Conservation (phyloP, 2,113 vertebrate species). For the Smithornis capensis region DNA sequence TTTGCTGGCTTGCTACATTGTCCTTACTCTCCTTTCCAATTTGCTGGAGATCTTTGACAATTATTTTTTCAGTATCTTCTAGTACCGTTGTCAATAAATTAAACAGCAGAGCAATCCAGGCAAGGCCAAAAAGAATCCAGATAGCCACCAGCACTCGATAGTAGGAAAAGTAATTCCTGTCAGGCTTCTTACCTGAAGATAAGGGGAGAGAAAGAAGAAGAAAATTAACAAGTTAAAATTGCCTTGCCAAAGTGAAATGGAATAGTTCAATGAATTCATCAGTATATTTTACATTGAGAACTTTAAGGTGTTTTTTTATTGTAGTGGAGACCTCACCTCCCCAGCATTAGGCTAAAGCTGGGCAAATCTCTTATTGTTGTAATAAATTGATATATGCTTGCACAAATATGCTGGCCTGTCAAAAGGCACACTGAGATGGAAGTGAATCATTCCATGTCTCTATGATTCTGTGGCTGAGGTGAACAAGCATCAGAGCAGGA, state of each 20-base stretch:
- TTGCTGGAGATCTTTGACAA: constrained; percentile 55
- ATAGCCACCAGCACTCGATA: constrained; percentile 52
- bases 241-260: background rate
- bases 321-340: background rate
- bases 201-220: background rate
- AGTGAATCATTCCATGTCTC: background rate
- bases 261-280: background rate
- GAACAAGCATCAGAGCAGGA: background rate
- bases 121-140: constrained; percentile 73
- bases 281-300: background rate
- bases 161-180: constrained; percentile 30
- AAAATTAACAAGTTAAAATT: background rate
- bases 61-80: constrained; percentile 68
- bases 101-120: constrained; percentile 73
- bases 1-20: background rate
- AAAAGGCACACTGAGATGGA: background rate
- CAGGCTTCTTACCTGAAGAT: constrained; percentile 36
- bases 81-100: constrained; percentile 65
- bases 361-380: background rate
- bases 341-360: background rate
- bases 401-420: background rate
- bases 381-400: background rate
- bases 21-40: constrained; percentile 37
- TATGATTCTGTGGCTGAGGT: background rate
- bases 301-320: background rate